These are phyloP conservation scores for Orchesellides sinensis DNA, from an alignment of 2,888 invertebrate species.

Conservation along the genomic window DNA sequence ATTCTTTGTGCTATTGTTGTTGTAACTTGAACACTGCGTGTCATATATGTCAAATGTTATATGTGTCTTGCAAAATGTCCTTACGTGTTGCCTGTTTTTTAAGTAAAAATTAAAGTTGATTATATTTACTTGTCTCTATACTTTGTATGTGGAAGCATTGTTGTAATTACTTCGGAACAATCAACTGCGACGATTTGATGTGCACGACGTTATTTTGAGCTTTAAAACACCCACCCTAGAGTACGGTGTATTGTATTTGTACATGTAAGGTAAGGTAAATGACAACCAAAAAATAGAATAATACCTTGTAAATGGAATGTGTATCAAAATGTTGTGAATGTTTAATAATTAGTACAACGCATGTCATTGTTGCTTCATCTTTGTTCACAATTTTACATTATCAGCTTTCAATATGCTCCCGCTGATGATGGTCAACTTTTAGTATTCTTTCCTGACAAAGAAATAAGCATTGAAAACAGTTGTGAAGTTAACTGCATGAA, in stretches of 20 bases:
- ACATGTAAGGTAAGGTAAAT: too few species aligned
- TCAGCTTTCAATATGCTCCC: not conserved
- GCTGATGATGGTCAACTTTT: not conserved
- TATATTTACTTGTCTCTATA: constrained; percentile 5
- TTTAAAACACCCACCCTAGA: constrained; percentile 46
- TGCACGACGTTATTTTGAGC: constrained; percentile 57
- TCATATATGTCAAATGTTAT: constrained; percentile 24
- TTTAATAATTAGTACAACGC: too few species aligned
- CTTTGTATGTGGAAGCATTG: constrained; percentile 9
- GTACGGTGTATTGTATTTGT: constrained; percentile 1
- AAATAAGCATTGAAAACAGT: too few species aligned
- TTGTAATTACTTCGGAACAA: not conserved
- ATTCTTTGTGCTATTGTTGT: constrained; percentile 2
- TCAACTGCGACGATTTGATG: not conserved
- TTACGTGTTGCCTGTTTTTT: constrained; percentile 43
- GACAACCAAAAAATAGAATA: too few species aligned
- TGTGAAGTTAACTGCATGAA: too few species aligned
- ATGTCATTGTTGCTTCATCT: too few species aligned
- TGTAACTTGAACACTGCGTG: not conserved
- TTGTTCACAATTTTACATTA: too few species aligned
- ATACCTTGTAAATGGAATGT: not conserved
- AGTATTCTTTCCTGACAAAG: too few species aligned
- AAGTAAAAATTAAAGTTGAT: constrained; percentile 23
- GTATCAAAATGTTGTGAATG: not conserved
- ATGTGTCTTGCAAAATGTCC: constrained; percentile 50